A percentile compares a stretch with the other conserved stretches of the same genome.
Conservation (phyloP, 37 sponge, comb jelly and placozoan genomes). For the Ianthella basta region DNA sequence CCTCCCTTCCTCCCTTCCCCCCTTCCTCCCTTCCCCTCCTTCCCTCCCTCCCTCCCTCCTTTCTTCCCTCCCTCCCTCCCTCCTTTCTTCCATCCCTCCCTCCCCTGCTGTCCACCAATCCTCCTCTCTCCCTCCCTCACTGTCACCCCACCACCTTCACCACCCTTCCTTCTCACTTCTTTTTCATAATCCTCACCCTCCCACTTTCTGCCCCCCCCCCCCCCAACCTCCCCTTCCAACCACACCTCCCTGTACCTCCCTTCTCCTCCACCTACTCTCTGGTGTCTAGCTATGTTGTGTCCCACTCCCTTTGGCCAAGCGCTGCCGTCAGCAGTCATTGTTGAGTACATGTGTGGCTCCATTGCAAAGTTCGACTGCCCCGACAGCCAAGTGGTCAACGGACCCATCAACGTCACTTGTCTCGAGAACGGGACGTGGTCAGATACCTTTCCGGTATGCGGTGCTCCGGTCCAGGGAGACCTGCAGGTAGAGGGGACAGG, state of each 20-base stretch:
- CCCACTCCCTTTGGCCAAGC: slow-evolving; percentile 3
- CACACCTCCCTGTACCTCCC: not conserved
- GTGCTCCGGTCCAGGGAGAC: not conserved
- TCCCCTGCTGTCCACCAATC: no score
- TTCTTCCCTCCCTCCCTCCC: no score
- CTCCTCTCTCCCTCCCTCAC: not conserved
- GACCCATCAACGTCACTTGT: slow-evolving; percentile 18
- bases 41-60: no score
- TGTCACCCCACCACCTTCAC: slow-evolving; percentile 9
- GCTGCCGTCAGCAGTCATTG: not conserved
- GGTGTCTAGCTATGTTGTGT: not conserved
- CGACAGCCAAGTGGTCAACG: not conserved
- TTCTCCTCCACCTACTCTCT: not conserved
- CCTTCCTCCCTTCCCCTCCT: no score
- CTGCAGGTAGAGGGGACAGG: not conserved
- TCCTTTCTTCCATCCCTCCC: no score
- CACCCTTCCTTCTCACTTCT: not conserved
- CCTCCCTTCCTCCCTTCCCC: no score
- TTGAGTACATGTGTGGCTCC: slow-evolving; percentile 25
- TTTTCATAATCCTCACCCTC: not conserved
- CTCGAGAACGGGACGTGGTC: slow-evolving; percentile 23
- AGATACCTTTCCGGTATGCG: not conserved
- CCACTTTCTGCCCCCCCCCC: not conserved
- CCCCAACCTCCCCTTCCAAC: not conserved
- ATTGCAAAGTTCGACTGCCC: slow-evolving; percentile 12